These are phyloP conservation scores for Ethmia dodecea DNA, from an alignment of 2,888 invertebrate genomes.

Conservation along the genomic window DNA sequence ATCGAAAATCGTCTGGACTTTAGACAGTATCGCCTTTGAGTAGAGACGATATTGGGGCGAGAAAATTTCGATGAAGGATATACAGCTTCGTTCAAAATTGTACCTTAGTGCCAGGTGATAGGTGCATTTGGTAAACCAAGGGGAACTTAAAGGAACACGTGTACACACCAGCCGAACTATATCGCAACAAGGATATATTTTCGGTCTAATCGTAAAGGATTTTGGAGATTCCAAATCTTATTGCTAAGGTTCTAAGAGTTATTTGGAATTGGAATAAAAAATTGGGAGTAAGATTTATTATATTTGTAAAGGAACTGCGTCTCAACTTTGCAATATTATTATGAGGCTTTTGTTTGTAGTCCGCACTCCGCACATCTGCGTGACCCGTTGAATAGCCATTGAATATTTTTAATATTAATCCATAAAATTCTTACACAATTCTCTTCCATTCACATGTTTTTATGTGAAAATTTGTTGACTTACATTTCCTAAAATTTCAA, in stretches of 20 bases:
- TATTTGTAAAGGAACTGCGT: conserved; percentile 43
- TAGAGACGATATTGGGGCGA: neutral
- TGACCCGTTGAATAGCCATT: conserved; percentile 56
- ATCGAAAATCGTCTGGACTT: neutral
- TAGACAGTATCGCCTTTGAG: neutral
- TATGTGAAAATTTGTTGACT: conserved; percentile 7
- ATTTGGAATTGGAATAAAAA: neutral
- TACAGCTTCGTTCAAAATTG: conserved; percentile 7
- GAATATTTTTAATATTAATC: conserved; percentile 34
- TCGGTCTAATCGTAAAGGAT: conserved; percentile 5
- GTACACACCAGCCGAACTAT: conserved; percentile 45
- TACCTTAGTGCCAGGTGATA: conserved; percentile 57
- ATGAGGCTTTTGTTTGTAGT: conserved; percentile 50
- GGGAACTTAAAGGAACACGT: conserved; percentile 48
- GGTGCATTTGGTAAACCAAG: conserved; percentile 44
- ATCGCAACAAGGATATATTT: conserved; percentile 22
- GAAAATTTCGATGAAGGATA: neutral
- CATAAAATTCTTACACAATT: conserved; percentile 14
- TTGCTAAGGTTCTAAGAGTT: neutral
- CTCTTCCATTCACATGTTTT: conserved; percentile 12
- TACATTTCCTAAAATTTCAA: too few relatives aligned
- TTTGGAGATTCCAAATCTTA: neutral
- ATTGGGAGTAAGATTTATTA: conserved; percentile 11
- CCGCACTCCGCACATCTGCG: conserved; percentile 43
- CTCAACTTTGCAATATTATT: conserved; percentile 49